These are phyloP conservation scores for Vombatus ursinus DNA, from an alignment of 2,113 vertebrate genomes.

Conservation along the genomic window DNA sequence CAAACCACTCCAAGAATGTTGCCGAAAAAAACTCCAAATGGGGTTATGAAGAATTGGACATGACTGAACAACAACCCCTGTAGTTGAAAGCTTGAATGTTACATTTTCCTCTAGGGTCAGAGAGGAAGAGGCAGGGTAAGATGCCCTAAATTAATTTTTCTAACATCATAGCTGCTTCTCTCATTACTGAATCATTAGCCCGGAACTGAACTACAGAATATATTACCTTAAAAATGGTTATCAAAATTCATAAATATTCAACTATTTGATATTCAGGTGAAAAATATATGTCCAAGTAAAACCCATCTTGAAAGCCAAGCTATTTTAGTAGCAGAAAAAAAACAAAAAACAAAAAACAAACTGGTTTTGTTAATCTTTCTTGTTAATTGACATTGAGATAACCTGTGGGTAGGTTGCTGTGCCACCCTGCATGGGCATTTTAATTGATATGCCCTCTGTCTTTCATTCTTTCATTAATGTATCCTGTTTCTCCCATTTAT, in stretches of 20 bases:
- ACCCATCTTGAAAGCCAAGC: conserved; percentile 73
- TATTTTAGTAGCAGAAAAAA: conserved; percentile 74
- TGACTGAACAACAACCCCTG: not conserved
- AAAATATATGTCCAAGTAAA: conserved; percentile 74
- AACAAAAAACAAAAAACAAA: too few relatives aligned
- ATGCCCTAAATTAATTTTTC: conserved; percentile 67
- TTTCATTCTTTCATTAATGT: conserved; percentile 83
- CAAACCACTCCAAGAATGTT: not conserved
- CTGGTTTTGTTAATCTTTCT: conserved; percentile 67
- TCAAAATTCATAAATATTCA: conserved; percentile 72
- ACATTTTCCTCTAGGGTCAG: not conserved
- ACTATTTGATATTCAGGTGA: conserved; percentile 70
- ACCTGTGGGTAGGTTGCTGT: conserved; percentile 70
- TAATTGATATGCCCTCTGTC: conserved; percentile 78
- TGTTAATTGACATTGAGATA: conserved; percentile 83
- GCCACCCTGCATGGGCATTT: conserved; percentile 76
- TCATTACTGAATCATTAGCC: conserved; percentile 70
- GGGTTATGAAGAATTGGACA: not conserved
- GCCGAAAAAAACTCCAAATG: not conserved
- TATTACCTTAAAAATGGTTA: conserved; percentile 72
- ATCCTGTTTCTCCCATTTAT: conserved; percentile 86
- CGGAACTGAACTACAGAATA: conserved; percentile 66
- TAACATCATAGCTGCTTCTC: conserved; percentile 56
- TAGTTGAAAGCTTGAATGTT: not conserved
- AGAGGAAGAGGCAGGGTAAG: not conserved